Evolutionary conservation across 2,797 vertebrate species (phyloP).

Genomic region (Neopelma chrysocephalum): DNA sequence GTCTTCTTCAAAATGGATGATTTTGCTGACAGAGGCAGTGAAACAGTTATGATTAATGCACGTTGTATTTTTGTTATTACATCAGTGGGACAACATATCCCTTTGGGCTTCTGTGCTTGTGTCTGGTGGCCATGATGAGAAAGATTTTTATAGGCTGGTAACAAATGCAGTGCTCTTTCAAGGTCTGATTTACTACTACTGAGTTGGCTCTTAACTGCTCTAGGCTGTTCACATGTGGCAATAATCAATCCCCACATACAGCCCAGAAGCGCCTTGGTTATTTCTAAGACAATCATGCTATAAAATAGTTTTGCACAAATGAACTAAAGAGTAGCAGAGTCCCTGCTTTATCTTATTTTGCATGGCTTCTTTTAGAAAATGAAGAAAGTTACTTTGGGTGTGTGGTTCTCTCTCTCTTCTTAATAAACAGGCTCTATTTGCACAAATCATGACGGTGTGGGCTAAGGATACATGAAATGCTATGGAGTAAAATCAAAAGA

Average conservation of each 20-base stretch:
- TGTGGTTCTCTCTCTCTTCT: neutral
- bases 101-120: neutral
- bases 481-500: neutral
- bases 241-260: neutral
- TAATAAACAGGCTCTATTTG: neutral
- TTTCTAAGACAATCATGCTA: neutral
- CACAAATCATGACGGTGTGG: neutral
- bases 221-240: slow-evolving; percentile 1
- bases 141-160: neutral
- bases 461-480: neutral
- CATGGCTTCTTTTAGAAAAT: neutral
- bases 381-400: neutral
- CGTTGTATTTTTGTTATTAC: neutral
- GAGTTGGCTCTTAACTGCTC: neutral
- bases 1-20: neutral
- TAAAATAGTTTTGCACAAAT: neutral
- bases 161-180: neutral
- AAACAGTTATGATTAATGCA: neutral
- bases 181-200: neutral
- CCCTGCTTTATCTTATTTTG: neutral
- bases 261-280: neutral
- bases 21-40: neutral
- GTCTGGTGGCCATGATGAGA: neutral
- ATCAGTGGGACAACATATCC: neutral
- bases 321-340: neutral